A percentile compares a stretch with the other conserved stretches of the same genome.
These are phyloP conservation scores for Malacoraja senta DNA, from an alignment of 2,797 vertebrate genomes.

Conservation along the genomic window DNA sequence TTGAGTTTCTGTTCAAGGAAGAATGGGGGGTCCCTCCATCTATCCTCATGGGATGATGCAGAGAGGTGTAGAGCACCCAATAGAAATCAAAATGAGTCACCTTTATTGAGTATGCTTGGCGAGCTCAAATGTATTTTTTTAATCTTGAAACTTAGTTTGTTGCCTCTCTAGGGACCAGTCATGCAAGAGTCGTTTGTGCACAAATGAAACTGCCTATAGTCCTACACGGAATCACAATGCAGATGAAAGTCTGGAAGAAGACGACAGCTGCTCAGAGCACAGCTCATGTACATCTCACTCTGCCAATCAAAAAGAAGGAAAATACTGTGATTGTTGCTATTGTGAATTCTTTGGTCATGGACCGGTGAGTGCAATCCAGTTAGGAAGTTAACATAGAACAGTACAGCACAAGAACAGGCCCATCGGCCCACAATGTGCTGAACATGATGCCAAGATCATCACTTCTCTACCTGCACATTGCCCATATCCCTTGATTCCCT, in stretches of 20 bases:
- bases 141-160: neutral
- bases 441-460: no score
- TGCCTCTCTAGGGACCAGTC: conserved; percentile 74
- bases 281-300: conserved; percentile 96
- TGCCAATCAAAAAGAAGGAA: conserved; percentile 92
- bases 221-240: conserved; percentile 73
- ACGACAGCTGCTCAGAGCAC: conserved; percentile 95
- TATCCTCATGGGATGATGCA: no score
- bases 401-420: no score
- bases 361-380: conserved; percentile 66
- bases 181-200: conserved; percentile 92
- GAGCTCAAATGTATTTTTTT: no score
- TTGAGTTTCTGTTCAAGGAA: no score
- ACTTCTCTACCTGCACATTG: no score
- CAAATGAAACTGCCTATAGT: conserved; percentile 80
- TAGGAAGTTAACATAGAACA: neutral
- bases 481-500: no score
- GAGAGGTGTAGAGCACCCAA: neutral
- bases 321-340: conserved; percentile 99
- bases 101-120: neutral
- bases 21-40: no score
- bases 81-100: neutral
- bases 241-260: conserved; percentile 82
- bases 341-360: conserved; percentile 99
- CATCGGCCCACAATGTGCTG: no score